These are phyloP conservation scores for Sebastes fasciatus DNA, from an alignment of 2,113 vertebrate species.

Conservation along the genomic window DNA sequence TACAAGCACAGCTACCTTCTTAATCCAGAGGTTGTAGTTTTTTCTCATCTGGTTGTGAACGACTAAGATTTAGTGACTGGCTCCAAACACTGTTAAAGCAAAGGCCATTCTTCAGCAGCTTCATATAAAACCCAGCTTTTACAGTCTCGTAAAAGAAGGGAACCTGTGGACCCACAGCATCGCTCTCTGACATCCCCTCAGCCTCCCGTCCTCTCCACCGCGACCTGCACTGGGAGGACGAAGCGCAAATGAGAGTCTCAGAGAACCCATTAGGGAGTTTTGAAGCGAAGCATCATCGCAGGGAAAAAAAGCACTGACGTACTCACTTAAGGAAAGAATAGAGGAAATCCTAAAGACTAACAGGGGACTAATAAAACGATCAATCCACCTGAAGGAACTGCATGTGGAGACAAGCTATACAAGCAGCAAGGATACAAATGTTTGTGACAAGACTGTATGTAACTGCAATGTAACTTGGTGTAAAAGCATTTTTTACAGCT, in stretches of 20 bases:
- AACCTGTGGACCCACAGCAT: conserved; percentile 79
- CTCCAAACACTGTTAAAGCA: conserved; percentile 84
- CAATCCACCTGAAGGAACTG: conserved; percentile 43
- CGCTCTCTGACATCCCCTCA: conserved; percentile 69
- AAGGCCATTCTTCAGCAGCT: conserved; percentile 83
- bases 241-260: conserved; percentile 45
- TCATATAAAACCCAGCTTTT: conserved; percentile 84
- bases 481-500: not conserved
- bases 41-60: conserved; percentile 70
- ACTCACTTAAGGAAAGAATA: conserved; percentile 43
- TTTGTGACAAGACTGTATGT: not conserved
- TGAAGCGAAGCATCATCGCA: conserved; percentile 54
- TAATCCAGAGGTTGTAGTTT: conserved; percentile 62
- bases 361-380: conserved; percentile 52
- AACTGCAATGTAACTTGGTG: not conserved
- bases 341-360: conserved; percentile 47
- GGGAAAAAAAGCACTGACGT: conserved; percentile 10
- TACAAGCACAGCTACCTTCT: conserved; percentile 54
- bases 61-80: conserved; percentile 82
- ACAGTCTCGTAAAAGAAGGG: conserved; percentile 83
- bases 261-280: conserved; percentile 62
- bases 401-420: conserved; percentile 10
- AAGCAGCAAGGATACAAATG: conserved; percentile 10
- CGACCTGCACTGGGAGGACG: conserved; percentile 58
- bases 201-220: conserved; percentile 63